Conservation (phyloP, 2,797 vertebrate species). For the Pseudomugil gertrudae region DNA sequence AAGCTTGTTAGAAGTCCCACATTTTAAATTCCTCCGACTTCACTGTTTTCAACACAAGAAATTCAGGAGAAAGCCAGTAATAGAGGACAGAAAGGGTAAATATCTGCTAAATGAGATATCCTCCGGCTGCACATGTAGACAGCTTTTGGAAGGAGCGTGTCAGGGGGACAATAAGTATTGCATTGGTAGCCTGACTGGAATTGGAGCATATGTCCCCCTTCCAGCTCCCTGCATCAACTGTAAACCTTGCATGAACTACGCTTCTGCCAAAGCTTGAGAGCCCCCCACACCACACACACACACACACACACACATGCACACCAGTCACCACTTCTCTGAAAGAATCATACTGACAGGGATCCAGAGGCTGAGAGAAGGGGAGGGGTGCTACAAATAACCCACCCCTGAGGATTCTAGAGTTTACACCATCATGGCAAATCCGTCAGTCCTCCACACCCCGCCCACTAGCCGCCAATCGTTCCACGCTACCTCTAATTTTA, state of each 20-base stretch:
- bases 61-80: constrained; percentile 24
- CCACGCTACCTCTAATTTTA: constrained; percentile 48
- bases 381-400: constrained; percentile 47
- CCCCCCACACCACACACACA: constrained; percentile 13
- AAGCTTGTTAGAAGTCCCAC: constrained; percentile 46
- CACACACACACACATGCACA: background rate
- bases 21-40: constrained; percentile 44
- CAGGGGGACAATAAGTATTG: constrained; percentile 54
- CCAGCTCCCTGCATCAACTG: constrained; percentile 57
- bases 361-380: constrained; percentile 49
- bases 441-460: constrained; percentile 15
- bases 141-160: constrained; percentile 44
- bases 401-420: constrained; percentile 35
- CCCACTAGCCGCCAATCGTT: constrained; percentile 33
- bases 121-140: constrained; percentile 43
- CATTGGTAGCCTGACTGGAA: constrained; percentile 51
- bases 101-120: constrained; percentile 55
- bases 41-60: constrained; percentile 45
- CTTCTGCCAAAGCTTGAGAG: constrained; percentile 51
- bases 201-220: constrained; percentile 65
- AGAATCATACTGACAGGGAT: constrained; percentile 64
- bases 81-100: constrained; percentile 15
- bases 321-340: constrained; percentile 44
- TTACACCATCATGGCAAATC: constrained; percentile 39
- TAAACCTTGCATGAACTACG: constrained; percentile 73